Evolutionary conservation across 2,113 vertebrate genomes (phyloP).

Genomic region (Rana temporaria): DNA sequence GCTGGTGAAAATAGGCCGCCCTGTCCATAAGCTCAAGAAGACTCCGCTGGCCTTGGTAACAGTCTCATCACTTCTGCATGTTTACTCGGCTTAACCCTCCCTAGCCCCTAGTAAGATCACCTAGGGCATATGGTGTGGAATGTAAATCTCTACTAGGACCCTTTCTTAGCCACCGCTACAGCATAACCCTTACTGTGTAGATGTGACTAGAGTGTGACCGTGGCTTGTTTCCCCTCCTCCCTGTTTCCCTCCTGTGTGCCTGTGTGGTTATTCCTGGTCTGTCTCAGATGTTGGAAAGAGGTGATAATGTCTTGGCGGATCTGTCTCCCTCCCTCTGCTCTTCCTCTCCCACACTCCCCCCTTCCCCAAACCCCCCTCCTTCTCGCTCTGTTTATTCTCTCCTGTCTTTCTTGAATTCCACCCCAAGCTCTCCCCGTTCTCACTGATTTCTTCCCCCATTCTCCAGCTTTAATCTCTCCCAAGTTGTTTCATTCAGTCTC

Average conservation of each 20-base stretch:
- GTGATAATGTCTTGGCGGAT: conserved; percentile 58
- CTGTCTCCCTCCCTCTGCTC: conserved; percentile 54
- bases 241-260: conserved; percentile 37
- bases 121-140: conserved; percentile 50
- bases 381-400: conserved; percentile 40
- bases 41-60: conserved; percentile 11
- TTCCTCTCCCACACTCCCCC: conserved; percentile 54
- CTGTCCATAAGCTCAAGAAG: neutral
- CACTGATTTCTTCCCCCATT: conserved; percentile 31
- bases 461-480: conserved; percentile 26
- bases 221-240: conserved; percentile 38
- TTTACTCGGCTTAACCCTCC: conserved; percentile 33
- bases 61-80: conserved; percentile 33
- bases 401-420: conserved; percentile 39
- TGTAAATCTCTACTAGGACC: conserved; percentile 48
- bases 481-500: neutral
- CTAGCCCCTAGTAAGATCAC: conserved; percentile 35
- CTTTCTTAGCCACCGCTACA: conserved; percentile 13
- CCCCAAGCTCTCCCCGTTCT: conserved; percentile 39
- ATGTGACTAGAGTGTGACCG: conserved; percentile 23
- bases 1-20: conserved; percentile 15
- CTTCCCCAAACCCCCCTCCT: conserved; percentile 28
- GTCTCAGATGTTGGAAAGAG: conserved; percentile 57
- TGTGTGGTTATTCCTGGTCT: conserved; percentile 58
- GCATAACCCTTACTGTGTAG: conserved; percentile 25